Evolutionary conservation across 2,888 invertebrate species (phyloP), one percentile per base, ranked within the genome.

Genomic region (Netelia inedita): DNA sequence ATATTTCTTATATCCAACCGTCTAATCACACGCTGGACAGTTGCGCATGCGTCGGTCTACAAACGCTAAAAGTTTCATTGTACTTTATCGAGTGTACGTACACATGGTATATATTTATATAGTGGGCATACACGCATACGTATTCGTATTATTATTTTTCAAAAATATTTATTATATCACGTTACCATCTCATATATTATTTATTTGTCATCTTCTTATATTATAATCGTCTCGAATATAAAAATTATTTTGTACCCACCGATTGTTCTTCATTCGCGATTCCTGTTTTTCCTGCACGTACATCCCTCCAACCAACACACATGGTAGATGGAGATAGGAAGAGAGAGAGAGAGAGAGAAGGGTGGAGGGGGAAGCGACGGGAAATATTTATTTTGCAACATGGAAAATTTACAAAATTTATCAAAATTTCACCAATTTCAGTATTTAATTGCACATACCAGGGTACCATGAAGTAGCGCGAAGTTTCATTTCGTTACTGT

Each of bases 171-270:
- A 93, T 92, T 92, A 86, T 91, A 91, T 91, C 91, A 92, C 90
- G 92, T 93, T 92, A 93, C 92, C 92, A 92, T 92, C 89, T 90
- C 90, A 91, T 91, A 89, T 90, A 91, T 92, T 91, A 91, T 91
- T 92, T 93, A 92, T 92, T 92, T 89, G 28, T 91, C 90, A 93
- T 90, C 87, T 88, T 89, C 88, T 88, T 88, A 87, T 89, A 85
- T 88, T 90, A 87, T 92, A 91, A 91, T 90, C 89, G 88, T 89
- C 87, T 90, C 88, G 89, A 92, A 90, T 91, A 92, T 91, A 92
- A 88, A 87, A 85, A 85, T 88, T 89, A 88, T 91, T 91, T 92
- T 91, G 84, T 91, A 90, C 86, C 76, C 59, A 72, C 8, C 57
- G 6, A 57, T 59, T 3, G 43, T 59, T 68, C 68, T 6, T 8